These are phyloP conservation scores for Tenthredo mesomela DNA, from an alignment of 2,888 invertebrate genomes.

Conservation along the genomic window DNA sequence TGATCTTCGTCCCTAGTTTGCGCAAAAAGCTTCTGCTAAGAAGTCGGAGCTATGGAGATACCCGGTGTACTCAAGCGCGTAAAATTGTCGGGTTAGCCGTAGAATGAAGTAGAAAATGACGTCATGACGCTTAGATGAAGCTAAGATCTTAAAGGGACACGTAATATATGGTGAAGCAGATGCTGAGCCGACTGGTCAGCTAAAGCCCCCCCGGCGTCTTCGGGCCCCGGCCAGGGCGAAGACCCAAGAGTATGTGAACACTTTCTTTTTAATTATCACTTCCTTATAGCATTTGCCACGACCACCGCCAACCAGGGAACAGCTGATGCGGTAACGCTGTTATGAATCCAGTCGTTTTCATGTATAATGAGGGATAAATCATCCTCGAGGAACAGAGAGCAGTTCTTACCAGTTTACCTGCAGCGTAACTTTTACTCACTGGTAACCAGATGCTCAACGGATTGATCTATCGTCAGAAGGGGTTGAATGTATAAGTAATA, in stretches of 20 bases:
- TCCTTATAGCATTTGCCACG: conserved; percentile 58
- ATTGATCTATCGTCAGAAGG: neutral
- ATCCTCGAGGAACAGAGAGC: neutral
- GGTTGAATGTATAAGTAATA: neutral
- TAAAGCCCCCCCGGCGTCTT: conserved; percentile 31
- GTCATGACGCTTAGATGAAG: conserved; percentile 25
- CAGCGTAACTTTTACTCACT: neutral
- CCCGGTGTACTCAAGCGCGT: neutral
- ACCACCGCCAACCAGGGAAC: conserved; percentile 47
- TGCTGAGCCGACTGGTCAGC: conserved; percentile 43
- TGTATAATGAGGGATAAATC: conserved; percentile 61
- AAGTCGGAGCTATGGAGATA: neutral
- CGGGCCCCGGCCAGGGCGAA: conserved; percentile 50
- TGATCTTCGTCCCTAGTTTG: neutral
- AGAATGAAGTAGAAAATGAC: conserved; percentile 10
- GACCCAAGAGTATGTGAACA: conserved; percentile 57
- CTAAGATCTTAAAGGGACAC: conserved; percentile 46
- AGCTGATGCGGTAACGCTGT: conserved; percentile 59
- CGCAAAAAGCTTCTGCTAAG: conserved; percentile 20
- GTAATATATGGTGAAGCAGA: conserved; percentile 48
- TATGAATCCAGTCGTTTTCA: conserved; percentile 64
- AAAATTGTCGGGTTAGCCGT: conserved; percentile 18
- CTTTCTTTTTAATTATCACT: conserved; percentile 66
- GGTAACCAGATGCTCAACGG: neutral
- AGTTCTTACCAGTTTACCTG: conserved; percentile 7